A percentile compares a stretch with the other conserved stretches of the same genome.
These are phyloP conservation scores for Drosophila simulans DNA, from an alignment of 1,140 invertebrate genomes.

Conservation along the genomic window DNA sequence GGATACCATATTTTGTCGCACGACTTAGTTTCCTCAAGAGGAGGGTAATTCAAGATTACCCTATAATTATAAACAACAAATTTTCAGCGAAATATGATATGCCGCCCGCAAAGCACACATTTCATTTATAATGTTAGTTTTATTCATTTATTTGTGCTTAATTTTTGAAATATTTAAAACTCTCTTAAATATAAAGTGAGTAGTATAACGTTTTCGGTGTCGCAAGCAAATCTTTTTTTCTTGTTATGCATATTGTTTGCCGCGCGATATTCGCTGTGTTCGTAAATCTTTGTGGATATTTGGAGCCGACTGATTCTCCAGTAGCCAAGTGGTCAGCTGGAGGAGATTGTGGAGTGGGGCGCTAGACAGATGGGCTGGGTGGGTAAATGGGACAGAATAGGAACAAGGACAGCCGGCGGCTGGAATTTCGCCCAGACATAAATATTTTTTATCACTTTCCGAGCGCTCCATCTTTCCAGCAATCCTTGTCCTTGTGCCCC, in stretches of 20 bases:
- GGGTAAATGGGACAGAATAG: slow-evolving; percentile 4
- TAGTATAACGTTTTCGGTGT: neutral
- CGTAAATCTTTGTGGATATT: slow-evolving; percentile 12
- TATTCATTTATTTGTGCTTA: too few relatives aligned
- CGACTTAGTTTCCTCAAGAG: neutral
- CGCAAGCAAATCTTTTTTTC: neutral
- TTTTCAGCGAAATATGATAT: too few relatives aligned
- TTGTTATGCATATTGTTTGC: slow-evolving; percentile 3
- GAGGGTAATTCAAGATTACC: neutral
- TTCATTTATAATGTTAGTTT: too few relatives aligned
- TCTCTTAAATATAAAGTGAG: too few relatives aligned
- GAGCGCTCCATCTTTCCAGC: slow-evolving; percentile 17
- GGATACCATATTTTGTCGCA: neutral
- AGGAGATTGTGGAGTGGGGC: slow-evolving; percentile 8
- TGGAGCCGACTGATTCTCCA: neutral
- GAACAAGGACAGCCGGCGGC: slow-evolving; percentile 47
- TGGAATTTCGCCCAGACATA: slow-evolving; percentile 61
- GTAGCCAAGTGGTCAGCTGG: slow-evolving; percentile 33
- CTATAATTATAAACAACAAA: neutral
- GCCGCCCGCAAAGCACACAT: too few relatives aligned
- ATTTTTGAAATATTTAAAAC: too few relatives aligned
- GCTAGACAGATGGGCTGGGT: neutral
- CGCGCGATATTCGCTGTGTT: neutral
- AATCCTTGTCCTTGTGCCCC: neutral
- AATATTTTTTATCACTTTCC: slow-evolving; percentile 79